Percentiles rank a stretch among this genome's conserved stretches.
Evolutionary conservation across 2,113 vertebrate species (phyloP).

Genomic region (Hylia prasina): DNA sequence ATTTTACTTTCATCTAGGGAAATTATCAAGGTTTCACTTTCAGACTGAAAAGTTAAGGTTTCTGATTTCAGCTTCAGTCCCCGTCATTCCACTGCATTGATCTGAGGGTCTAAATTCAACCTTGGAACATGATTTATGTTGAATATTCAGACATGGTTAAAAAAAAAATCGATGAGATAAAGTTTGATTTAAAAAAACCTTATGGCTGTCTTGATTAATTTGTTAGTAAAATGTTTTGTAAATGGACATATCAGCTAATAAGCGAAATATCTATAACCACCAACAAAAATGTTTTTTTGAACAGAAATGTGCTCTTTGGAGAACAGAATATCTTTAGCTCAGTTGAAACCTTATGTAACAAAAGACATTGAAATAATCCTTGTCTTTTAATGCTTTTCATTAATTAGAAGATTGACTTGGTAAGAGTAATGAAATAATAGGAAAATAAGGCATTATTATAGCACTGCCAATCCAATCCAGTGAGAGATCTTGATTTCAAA

Average conservation of each 20-base stretch:
- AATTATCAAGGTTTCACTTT: neutral
- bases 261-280: neutral
- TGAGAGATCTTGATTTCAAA: slow-evolving; percentile 6
- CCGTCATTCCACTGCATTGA: neutral
- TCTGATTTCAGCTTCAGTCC: neutral
- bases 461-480: neutral
- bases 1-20: neutral
- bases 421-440: neutral
- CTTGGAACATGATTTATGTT: neutral
- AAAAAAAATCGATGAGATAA: neutral
- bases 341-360: neutral
- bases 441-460: neutral
- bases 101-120: neutral
- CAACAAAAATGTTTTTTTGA: neutral
- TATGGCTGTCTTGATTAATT: neutral
- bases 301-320: neutral
- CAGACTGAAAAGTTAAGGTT: neutral
- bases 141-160: neutral
- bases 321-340: neutral
- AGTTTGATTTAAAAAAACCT: neutral
- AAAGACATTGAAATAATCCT: neutral
- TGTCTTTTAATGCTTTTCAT: neutral
- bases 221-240: neutral
- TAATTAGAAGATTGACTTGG: neutral
- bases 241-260: neutral